Percentiles rank a stretch among this genome's conserved stretches.
Evolutionary conservation across 2,113 vertebrate species (phyloP).

Genomic region (Shinisaurus crocodilurus): DNA sequence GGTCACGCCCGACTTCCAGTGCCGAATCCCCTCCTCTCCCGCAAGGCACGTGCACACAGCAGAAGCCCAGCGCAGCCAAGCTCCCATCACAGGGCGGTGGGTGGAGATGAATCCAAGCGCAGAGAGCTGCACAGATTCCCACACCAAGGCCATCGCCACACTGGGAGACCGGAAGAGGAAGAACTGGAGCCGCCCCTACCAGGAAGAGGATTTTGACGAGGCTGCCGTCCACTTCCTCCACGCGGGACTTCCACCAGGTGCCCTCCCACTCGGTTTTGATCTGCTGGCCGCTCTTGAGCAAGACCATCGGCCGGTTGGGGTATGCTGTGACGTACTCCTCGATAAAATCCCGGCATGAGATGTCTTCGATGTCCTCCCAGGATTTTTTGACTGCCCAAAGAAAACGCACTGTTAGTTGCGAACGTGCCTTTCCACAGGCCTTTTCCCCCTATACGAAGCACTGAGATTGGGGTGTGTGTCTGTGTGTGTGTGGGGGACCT

Average conservation of each 20-base stretch:
- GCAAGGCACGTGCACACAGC: no score
- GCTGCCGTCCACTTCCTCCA: constrained; percentile 97
- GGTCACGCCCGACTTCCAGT: background rate
- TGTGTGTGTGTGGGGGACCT: no score
- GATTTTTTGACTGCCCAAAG: constrained; percentile 84
- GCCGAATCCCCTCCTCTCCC: background rate
- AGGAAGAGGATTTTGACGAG: constrained; percentile 97
- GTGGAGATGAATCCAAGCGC: background rate
- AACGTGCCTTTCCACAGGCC: no score
- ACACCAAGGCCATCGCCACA: background rate
- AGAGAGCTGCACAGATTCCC: no score
- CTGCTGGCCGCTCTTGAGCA: constrained; percentile 93
- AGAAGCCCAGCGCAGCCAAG: no score
- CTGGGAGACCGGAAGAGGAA: background rate
- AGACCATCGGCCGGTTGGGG: constrained; percentile 97
- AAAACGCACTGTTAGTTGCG: background rate
- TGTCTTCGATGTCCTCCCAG: constrained; percentile 97
- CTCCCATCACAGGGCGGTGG: no score
- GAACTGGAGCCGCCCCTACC: constrained; percentile 74
- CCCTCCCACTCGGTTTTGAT: constrained; percentile 99
- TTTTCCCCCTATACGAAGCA: no score
- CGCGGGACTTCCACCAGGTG: constrained; percentile 98
- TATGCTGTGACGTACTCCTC: constrained; percentile 97
- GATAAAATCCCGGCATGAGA: constrained; percentile 94
- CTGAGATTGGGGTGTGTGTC: no score